A percentile compares a stretch with the other conserved stretches of the same genome.
phyloP scores from a whole-genome alignment of 2,888 invertebrate genomes.

The Dusona sp. region DNA sequence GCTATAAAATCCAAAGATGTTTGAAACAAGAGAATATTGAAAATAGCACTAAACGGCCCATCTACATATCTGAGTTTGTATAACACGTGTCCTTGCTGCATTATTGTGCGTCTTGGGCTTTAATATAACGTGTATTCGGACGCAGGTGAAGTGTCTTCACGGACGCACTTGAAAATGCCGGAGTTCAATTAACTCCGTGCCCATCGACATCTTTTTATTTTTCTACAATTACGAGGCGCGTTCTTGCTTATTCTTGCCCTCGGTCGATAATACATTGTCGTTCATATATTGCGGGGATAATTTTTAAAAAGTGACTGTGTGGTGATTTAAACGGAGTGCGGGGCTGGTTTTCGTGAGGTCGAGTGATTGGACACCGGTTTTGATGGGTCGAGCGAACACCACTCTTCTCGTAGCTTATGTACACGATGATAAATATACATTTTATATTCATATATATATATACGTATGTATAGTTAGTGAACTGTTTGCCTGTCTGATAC shows the following conservation, averaged over 20 bases:
- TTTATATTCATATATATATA: slow-evolving; percentile 11
- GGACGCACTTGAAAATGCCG: slow-evolving; percentile 51
- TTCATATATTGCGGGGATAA: slow-evolving; percentile 37
- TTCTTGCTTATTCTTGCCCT: not conserved
- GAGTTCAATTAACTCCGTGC: slow-evolving; percentile 63
- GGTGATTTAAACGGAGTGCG: slow-evolving; percentile 65
- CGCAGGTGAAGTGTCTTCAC: slow-evolving; percentile 55
- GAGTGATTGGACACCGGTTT: slow-evolving; percentile 68
- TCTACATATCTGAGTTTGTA: slow-evolving; percentile 33
- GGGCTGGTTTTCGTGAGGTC: slow-evolving; percentile 44
- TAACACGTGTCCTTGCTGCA: slow-evolving; percentile 59
- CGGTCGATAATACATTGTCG: slow-evolving; percentile 20
- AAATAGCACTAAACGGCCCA: not conserved
- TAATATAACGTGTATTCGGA: slow-evolving; percentile 42
- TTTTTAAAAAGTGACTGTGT: slow-evolving; percentile 58
- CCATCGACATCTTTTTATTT: slow-evolving; percentile 20
- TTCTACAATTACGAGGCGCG: not conserved
- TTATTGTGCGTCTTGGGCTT: slow-evolving; percentile 42
- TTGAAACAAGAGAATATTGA: not conserved
- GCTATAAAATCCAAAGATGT: not conserved
- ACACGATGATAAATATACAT: slow-evolving; percentile 52
- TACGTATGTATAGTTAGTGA: slow-evolving; percentile 4
- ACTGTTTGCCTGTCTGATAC: slow-evolving; percentile 23
- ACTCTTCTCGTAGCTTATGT: slow-evolving; percentile 17
- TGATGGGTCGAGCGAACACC: slow-evolving; percentile 51